phyloP scores from a whole-genome alignment of 2,888 invertebrate genomes.

The Troilus luridus region DNA sequence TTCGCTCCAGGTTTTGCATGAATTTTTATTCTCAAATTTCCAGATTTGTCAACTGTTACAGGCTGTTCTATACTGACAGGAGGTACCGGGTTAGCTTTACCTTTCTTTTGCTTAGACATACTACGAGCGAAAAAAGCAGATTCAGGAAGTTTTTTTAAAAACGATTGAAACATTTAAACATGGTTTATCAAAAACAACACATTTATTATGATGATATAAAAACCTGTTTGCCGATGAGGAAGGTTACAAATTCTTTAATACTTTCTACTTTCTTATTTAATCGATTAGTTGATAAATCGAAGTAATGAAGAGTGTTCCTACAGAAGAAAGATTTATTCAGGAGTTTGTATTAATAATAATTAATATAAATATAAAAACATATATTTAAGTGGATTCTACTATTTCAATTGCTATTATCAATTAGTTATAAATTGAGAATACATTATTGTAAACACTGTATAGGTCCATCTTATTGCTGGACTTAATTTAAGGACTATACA shows the following conservation, averaged over 20 bases:
- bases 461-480: too few relatives aligned
- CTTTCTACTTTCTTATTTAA: background rate
- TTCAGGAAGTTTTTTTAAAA: background rate
- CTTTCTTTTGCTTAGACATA: slow-evolving; percentile 58
- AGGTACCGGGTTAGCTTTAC: background rate
- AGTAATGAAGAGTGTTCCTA: background rate
- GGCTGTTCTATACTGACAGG: slow-evolving; percentile 65
- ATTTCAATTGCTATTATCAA: too few relatives aligned
- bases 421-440: too few relatives aligned
- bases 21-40: slow-evolving; percentile 76
- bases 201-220: background rate
- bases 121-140: background rate
- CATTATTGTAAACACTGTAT: too few relatives aligned
- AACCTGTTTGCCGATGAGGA: background rate
- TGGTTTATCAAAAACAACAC: background rate
- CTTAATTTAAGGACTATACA: too few relatives aligned
- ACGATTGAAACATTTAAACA: slow-evolving; percentile 2
- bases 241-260: slow-evolving; percentile 4
- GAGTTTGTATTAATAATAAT: too few relatives aligned
- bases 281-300: background rate
- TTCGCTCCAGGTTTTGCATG: slow-evolving; percentile 84
- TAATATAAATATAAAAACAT: too few relatives aligned
- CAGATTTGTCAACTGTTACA: slow-evolving; percentile 73
- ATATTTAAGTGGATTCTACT: too few relatives aligned
- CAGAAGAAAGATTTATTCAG: background rate